Evolutionary conservation across 1,140 invertebrate genomes (phyloP), one percentile per base, ranked within the genome.

Genomic region (Protaetia brevitarsis): DNA sequence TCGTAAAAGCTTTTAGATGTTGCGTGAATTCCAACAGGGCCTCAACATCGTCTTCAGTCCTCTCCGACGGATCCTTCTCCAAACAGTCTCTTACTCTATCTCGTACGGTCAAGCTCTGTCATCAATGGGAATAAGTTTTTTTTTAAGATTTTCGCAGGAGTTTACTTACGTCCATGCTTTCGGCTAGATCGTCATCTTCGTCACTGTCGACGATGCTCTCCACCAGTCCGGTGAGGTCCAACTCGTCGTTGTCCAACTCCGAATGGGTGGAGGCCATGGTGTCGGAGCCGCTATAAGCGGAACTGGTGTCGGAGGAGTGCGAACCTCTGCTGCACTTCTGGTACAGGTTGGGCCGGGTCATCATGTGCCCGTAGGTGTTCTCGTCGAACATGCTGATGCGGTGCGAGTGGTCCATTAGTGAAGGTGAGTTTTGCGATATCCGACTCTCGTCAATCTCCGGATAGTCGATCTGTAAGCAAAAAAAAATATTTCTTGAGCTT

Each of bases 21-120:
- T 98, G 95, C 8, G 97, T 98, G 76, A 99, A 98, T 78, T 99
- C 97, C 34, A 99, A 81, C 0, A 99, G 85, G 57, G 92, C 91
- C 80, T 97, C 93, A 73, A 99, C 93, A 78, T 99, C 97, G 67
- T 98, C 95, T 71, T 96, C 93, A 6, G 89, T 93, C 70, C 97
- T 83, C 72, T 98, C 95, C 51, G 88, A 87, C 5, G 96, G 96
- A 79, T 98, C 95, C 82, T 98, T 99, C 77, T 99, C 96, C 59
- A 99, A 82, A 77, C 96, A 98, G 80, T 99, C 97, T 68, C 96
- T 83, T 2, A 99, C 95, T 56, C 92, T 91, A 83, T 99, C 97
- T 59, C 95, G 86, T 0, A 96, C 91, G 65, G 89, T 92, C 65
- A 95, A 81, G 77, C 92, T 95, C 91, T 93, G 80, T 34, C 5